Conservation (phyloP, 2,888 invertebrate genomes). For the Melinaea marsaeus region DNA sequence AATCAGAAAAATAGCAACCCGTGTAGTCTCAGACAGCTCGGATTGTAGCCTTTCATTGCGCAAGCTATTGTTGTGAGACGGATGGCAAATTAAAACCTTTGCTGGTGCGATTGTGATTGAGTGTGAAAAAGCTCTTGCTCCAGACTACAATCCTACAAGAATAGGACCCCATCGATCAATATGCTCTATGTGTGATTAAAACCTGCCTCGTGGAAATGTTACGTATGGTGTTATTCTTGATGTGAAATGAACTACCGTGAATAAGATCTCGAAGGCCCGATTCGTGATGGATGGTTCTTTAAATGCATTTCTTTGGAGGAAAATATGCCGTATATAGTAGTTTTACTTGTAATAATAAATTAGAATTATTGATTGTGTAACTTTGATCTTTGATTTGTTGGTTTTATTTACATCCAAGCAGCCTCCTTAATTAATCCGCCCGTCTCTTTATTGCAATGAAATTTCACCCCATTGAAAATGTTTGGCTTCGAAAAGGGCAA, state of each 20-base stretch:
- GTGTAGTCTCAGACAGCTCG: slow-evolving; percentile 11
- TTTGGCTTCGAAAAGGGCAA: slow-evolving; percentile 63
- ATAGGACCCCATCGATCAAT: slow-evolving; percentile 46
- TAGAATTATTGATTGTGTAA: neutral
- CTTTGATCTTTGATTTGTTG: neutral
- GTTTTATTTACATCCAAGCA: slow-evolving; percentile 11
- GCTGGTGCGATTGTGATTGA: slow-evolving; percentile 58
- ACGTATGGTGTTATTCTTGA: slow-evolving; percentile 12
- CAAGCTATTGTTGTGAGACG: slow-evolving; percentile 58
- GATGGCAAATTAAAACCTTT: slow-evolving; percentile 67
- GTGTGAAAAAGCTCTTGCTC: slow-evolving; percentile 66
- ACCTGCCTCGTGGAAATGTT: slow-evolving; percentile 27
- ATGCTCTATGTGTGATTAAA: slow-evolving; percentile 35
- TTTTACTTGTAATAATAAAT: neutral
- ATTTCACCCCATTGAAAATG: slow-evolving; percentile 50
- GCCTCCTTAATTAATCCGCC: slow-evolving; percentile 29
- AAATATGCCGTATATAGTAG: neutral
- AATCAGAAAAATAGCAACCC: slow-evolving; percentile 2
- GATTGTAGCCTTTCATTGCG: slow-evolving; percentile 32
- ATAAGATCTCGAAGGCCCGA: slow-evolving; percentile 2
- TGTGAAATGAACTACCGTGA: slow-evolving; percentile 2
- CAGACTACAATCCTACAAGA: slow-evolving; percentile 57
- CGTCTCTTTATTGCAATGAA: slow-evolving; percentile 35
- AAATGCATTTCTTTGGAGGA: neutral
- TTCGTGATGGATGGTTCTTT: neutral